phyloP scores from a whole-genome alignment of 1,140 invertebrate species.

The Neodiprion fabricii region DNA sequence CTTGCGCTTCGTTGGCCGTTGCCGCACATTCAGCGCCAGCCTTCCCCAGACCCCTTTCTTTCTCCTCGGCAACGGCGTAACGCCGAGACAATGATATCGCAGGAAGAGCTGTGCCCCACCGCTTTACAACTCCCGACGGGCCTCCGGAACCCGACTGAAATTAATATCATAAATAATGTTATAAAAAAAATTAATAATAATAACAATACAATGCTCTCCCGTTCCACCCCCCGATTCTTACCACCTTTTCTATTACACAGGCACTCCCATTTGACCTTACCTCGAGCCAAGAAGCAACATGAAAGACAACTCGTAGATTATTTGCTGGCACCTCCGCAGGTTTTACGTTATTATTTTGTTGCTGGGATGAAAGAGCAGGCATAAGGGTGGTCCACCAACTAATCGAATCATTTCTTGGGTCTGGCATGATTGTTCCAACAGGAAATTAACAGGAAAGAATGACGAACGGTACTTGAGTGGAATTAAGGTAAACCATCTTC shows the following conservation, averaged over 20 bases:
- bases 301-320: too few species aligned
- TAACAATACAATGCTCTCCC: slow-evolving; percentile 37
- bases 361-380: too few species aligned
- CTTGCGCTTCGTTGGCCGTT: background rate
- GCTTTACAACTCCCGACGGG: slow-evolving; percentile 60
- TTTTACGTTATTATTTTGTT: too few species aligned
- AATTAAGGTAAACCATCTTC: too few species aligned
- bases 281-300: too few species aligned
- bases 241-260: background rate
- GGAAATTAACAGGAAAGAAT: too few species aligned
- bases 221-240: slow-evolving; percentile 17
- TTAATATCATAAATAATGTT: slow-evolving; percentile 65
- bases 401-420: too few species aligned
- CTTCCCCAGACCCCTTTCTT: slow-evolving; percentile 39
- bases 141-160: slow-evolving; percentile 48
- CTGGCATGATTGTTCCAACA: too few species aligned
- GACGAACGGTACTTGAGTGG: too few species aligned
- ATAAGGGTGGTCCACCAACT: too few species aligned
- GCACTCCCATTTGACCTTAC: too few species aligned
- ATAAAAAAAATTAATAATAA: slow-evolving; percentile 38
- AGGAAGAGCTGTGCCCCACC: slow-evolving; percentile 44
- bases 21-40: slow-evolving; percentile 52
- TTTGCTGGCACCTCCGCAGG: too few species aligned
- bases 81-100: slow-evolving; percentile 61
- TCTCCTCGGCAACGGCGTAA: slow-evolving; percentile 21